Evolutionary conservation across 2,888 invertebrate species (phyloP), one percentile per base, ranked within the genome.

Genomic region (Colletes collaris): DNA sequence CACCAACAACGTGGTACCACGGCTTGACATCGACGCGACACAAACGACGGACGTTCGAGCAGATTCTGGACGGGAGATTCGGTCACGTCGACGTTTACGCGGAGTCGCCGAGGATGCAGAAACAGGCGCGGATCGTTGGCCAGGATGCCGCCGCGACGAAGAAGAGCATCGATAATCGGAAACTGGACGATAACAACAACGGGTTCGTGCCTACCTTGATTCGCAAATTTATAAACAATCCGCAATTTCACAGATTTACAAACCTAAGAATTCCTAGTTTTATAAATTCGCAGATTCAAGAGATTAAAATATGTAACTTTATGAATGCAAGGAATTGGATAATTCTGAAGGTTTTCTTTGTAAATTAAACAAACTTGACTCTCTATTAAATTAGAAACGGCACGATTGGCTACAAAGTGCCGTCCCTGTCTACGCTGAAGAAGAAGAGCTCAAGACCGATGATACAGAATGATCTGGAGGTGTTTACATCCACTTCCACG

Each of bases 181-280:
- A 81, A 50, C 67, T 91, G 11, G 92, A 92, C 68, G 87, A 88
- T 62, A 92, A 91, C 73, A 91, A 92, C 69, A 92, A 92, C 66
- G 86, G 88, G 83, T 89, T 60, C 58, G 79, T 70, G 19, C 8
- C 27, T 27, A 60, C 13, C 8, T 55, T 44, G 1, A 55, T 49
- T 52, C 10, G 6, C 0, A 40, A 0, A 40, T 16, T 65, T 35
- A 7, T 3, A 8, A 13, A 4, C 2, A 27, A 27, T 27, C 27
- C 27, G 27, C 27, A 27, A 27, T 27, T 27, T 27, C 27, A 27
- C 0, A 13, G 13, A 13, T 13, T 37, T n/a, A 3, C 5, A 13
- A 19, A 19, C 13, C 8, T 11, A 16, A 1, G 8, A 3, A 3
- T 11, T 49, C 49, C 11, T 8, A 3, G 49, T 49, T 11, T 3